Base-by-base conservation (phyloP, 2,113 vertebrate species). In the Callocephalon fimbriatum region DNA sequence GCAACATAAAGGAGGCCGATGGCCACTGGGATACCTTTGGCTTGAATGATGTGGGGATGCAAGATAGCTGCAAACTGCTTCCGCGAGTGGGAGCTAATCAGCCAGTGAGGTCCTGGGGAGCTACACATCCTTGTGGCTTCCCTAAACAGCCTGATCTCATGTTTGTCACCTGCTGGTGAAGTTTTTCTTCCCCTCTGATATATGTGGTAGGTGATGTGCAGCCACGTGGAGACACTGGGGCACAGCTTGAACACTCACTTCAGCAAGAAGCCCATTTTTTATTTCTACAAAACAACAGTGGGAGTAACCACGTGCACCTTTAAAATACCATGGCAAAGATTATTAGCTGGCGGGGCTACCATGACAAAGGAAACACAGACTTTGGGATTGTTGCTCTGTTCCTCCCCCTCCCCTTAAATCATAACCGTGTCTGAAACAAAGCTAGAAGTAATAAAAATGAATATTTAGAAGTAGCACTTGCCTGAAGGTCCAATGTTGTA, bases 41-140 rank as follows among this genome's bases (percentile, higher is more conserved):
- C 37, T 51, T 12, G 12, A 73, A 74, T 0, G 16, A 62, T 0
- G 0, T 5, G 19, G 21, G 45, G 27, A 22, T 31, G 20, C 2
- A 3, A 45, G 18, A 27, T 2, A 56, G 68, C 77, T 48, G n/a
- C 20, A 48, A 86, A 95, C 42, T 12, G 17, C 40, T 70, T 44
- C 42, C 0, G 1, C 11, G 68, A 78, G 23, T 0, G 0, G 65
- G 45, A 74, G 35, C 17, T 47, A 11, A 71, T 65, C 27, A 31
- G 80, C 32, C 67, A 91, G 67, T 0, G 3, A 75, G 23, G 15
- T 58, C 75, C 67, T 54, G 81, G 35, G 19, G 35, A 75, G 38
- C 37, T 48, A 37, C n/a, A 70, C 37, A 29, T 72, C 51, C 61
- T 17, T 15, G 22, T 51, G 20, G 27, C 32, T 68, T 50, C 50